Conservation (phyloP, 1,140 invertebrate species). For the Grapholita molesta region DNA sequence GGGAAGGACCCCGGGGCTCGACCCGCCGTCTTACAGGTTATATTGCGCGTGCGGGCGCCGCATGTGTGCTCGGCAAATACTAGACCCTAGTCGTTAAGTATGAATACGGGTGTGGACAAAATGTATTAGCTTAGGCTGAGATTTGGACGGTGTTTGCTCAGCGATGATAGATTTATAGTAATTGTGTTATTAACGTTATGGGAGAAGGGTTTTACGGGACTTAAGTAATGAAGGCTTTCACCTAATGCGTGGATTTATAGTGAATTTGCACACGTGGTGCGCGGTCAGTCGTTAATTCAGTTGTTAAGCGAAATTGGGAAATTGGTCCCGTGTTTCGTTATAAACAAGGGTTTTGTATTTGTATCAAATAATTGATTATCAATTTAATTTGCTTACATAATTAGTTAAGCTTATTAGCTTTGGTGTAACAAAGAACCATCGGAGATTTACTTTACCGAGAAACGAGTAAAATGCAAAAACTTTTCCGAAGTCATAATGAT, state of each 20-base stretch:
- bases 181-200: conserved; percentile 78
- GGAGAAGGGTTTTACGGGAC: conserved; percentile 76
- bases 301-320: conserved; percentile 22
- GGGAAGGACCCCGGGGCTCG: conserved; percentile 64
- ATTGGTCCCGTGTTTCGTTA: background rate
- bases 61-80: conserved; percentile 74
- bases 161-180: conserved; percentile 78
- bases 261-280: conserved; percentile 60
- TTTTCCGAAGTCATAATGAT: conserved; percentile 61
- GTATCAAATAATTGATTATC: background rate
- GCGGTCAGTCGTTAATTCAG: conserved; percentile 37
- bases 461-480: conserved; percentile 61
- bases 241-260: conserved; percentile 73
- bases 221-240: conserved; percentile 74
- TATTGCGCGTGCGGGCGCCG: conserved; percentile 72
- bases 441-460: conserved; percentile 17
- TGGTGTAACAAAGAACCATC: background rate
- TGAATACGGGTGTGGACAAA: conserved; percentile 76
- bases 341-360: background rate
- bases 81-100: conserved; percentile 73
- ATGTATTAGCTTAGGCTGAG: conserved; percentile 77
- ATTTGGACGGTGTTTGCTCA: conserved; percentile 73
- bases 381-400: background rate
- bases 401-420: background rate
- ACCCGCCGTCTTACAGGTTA: conserved; percentile 73